Conservation (phyloP, 1,140 invertebrate genomes). For the Drosophila repleta region DNA sequence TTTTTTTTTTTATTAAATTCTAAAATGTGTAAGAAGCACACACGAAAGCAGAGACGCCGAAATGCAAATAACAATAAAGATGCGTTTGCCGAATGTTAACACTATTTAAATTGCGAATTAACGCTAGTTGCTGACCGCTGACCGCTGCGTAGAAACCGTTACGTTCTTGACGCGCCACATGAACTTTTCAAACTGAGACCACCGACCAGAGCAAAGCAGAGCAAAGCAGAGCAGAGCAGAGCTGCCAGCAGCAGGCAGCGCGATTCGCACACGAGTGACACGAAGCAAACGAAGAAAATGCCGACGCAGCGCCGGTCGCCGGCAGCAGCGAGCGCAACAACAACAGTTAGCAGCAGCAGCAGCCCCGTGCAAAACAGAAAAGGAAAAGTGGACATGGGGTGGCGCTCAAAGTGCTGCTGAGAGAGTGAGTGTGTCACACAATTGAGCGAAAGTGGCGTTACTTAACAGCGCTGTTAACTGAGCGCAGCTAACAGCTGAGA, state of each 20-base stretch:
- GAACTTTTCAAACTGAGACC: conserved; percentile 75
- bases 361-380: conserved; percentile 33
- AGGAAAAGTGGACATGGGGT: conserved; percentile 23
- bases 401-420: conserved; percentile 25
- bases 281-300: conserved; percentile 25
- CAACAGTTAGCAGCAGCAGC: conserved; percentile 16
- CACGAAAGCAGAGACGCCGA: conserved; percentile 20
- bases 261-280: conserved; percentile 16
- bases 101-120: conserved; percentile 37
- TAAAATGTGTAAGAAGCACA: not conserved
- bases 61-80: conserved; percentile 39
- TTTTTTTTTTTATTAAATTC: no score
- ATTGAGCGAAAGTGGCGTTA: conserved; percentile 3
- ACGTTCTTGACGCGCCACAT: conserved; percentile 73
- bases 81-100: conserved; percentile 55
- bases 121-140: conserved; percentile 32
- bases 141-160: conserved; percentile 44
- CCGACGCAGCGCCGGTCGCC: conserved; percentile 48
- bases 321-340: conserved; percentile 38
- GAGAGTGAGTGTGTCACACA: not conserved
- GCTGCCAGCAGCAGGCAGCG: not conserved
- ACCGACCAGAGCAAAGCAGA: conserved; percentile 49
- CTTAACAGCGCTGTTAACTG: conserved; percentile 6
- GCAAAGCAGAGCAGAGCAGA: conserved; percentile 42
- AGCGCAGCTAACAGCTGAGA: not conserved